Base-by-base conservation (phyloP, 2,113 vertebrate species). In the Sminthopsis crassicaudata region DNA sequence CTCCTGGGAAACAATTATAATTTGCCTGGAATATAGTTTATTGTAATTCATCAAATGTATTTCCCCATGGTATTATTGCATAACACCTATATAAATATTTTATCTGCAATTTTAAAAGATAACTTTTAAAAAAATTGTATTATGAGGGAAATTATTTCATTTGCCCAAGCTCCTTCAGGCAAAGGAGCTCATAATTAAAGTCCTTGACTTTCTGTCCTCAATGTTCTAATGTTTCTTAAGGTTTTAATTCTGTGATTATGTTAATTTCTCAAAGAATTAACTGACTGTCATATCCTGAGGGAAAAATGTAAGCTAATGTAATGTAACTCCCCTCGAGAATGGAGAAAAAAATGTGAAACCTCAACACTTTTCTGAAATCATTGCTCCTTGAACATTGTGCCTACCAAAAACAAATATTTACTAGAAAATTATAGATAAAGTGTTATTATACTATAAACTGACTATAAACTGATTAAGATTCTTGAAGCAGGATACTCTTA, bases 1-100 rank as follows among this genome's bases (percentile, higher is more conserved):
- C 97, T 98, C 98, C 91, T 97, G 98, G 98, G 98, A 95, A 98
- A 97, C 97, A 98, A 98, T 98, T 98, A 98, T 97, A 98, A 98
- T 98, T 98, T 98, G 76, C 94, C 95, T 97, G 97, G 97, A 98
- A 98, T 93, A 90, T 93, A 94, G 97, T 95, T 98, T 93, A 97
- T 96, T 98, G n/a, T 97, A 98, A 98, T 96, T 97, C 97, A 98
- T 96, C 97, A 98, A 96, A 96, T 95, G 94, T 36, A 93, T 98
- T 97, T 98, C 98, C 98, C 98, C 84, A 36, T 22, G 90, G 98
- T 96, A 94, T 94, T 95, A 91, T 97, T 97, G 93, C 94, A 94
- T 94, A 97, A 94, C 98, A 98, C 97, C 98, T 98, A 98, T 51
- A 93, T 97, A 98, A 98, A 98, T 98, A 98, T 96, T 96, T 97